phyloP scores from a whole-genome alignment of 35 echinoderm and acorn worm genomes.

The Stichopus chloronotus region DNA sequence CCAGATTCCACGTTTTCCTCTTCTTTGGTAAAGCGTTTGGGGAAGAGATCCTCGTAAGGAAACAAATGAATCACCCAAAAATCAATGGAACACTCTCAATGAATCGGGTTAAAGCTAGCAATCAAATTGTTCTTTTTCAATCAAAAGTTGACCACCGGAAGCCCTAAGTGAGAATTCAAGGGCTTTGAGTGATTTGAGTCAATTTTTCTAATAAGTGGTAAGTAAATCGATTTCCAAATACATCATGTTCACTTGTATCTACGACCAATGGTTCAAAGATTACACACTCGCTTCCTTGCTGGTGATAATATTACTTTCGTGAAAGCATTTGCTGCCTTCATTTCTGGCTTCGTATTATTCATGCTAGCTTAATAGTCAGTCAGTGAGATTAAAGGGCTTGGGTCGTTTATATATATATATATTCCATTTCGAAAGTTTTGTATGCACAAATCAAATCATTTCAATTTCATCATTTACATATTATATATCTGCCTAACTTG shows the following conservation, averaged over 20 bases:
- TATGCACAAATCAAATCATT: no score
- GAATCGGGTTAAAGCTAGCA: slow-evolving; percentile 39
- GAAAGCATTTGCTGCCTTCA: no score
- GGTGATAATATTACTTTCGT: neutral
- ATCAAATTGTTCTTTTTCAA: slow-evolving; percentile 36
- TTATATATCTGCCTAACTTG: no score
- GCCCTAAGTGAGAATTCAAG: slow-evolving; percentile 48
- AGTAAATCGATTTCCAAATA: slow-evolving; percentile 4
- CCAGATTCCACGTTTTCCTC: neutral
- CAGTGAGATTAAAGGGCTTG: no score
- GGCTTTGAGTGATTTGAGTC: slow-evolving; percentile 35
- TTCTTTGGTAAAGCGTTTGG: neutral
- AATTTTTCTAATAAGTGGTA: slow-evolving; percentile 30
- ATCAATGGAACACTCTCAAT: slow-evolving; percentile 20
- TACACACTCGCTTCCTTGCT: neutral
- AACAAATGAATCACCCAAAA: slow-evolving; percentile 46
- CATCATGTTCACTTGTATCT: slow-evolving; percentile 15
- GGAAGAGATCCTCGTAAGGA: slow-evolving; percentile 25
- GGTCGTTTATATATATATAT: no score
- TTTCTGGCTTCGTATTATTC: no score
- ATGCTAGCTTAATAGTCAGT: no score
- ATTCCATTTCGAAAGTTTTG: no score
- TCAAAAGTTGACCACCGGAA: slow-evolving; percentile 36
- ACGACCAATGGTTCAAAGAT: neutral
- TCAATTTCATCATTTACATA: no score